Base-by-base conservation (phyloP, 2,113 vertebrate species). In the Okapia johnstoni region DNA sequence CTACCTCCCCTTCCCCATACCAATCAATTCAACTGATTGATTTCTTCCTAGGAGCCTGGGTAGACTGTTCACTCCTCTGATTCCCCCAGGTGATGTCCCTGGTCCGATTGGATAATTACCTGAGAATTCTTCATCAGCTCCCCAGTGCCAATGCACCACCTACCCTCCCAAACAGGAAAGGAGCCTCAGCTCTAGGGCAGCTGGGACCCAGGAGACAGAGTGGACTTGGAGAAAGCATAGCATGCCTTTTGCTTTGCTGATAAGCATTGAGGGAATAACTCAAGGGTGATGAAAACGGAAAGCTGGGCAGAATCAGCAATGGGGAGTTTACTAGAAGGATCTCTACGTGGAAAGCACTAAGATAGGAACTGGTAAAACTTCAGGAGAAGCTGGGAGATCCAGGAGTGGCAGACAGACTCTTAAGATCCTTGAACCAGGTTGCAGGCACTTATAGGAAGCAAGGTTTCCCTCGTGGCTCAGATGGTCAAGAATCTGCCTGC, bases 131-230 rank as follows among this genome's bases (percentile, higher is more conserved):
- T 85, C 28, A 61, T 7, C 19, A 16, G 26, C n/a, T 61, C 10
- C 30, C 25, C 25, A 21, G 14, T 46, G 11, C 25, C 36, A n/a
- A 21, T 3, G 14, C 0, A 23, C 25, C 8, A 6, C 12, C 7
- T 55, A 16, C 43, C 23, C 28, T 90, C 43, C 54, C 25, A 14
- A 66, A 43, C 36, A 28, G 12, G 58, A 57, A 57, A 7, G 43
- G 10, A 43, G 9, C 26, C 10, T 2, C 26, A 7, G 16, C 14
- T 17, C 3, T 30, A 1, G 21, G 19, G 21, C 1, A 2, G 13
- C 54, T 52, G 28, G 17, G 1, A 85, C 10, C 30, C 11, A 61
- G 66, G 66, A n/a, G 43, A 16, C 5, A 43, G 40, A 85, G 40
- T 2, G 43, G 30, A 9, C 46, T 85, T 46, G 80, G 46, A 85